Base-by-base conservation (phyloP, 2,888 invertebrate genomes). In the Trileptium ribeirensis region DNA sequence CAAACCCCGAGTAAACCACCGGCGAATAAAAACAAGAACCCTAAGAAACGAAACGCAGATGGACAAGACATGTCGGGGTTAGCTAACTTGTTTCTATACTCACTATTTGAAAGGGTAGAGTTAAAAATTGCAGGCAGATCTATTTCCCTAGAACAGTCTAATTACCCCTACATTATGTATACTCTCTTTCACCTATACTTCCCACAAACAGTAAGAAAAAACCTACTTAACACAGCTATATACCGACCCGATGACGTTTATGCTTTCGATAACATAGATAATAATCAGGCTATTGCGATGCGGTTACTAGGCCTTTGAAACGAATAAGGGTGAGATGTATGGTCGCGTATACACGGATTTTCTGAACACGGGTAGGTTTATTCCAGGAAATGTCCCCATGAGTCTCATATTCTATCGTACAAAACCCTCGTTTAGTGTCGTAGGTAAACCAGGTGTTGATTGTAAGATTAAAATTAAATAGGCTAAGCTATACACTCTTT, bases 401-500 rank as follows among this genome's bases (percentile, higher is more conserved):
- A 51, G 8, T 15, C 24, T 51, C 8, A 24, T 51, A 24, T 51
- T 51, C 24, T 24, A 51, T 51, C 51, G 51, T 51, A 51, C 51
- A 24, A 51, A 51, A 51, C 51, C 51, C 24, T 15, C 51, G 24
- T 51, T 51, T 51, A 15, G 51, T 24, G 24, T 51, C 8, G 24
- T 51, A 51, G 51, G 51, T 51, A 51, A 51, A 51, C 8, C 33
- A 19, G 37, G n/a, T 31, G 31, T 19, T n/a, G n/a, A 36, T 8
- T 70, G n/a, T n/a, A 70, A 70, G 31, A 70, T 70, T 8, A 31
- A 36, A 31, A 31, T 70, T 15, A 70, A 34, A 34, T 8, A 8
- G 33, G 74, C 74, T 34, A 70, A 70, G n/a, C 74, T 70, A n/a
- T 70, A 31, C 74, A 36, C 37, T 70, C 74, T n/a, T 15, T 70